Evolutionary conservation across 64 coral and sea anemone genomes (phyloP).

Genomic region (Pachyseris speciosa): DNA sequence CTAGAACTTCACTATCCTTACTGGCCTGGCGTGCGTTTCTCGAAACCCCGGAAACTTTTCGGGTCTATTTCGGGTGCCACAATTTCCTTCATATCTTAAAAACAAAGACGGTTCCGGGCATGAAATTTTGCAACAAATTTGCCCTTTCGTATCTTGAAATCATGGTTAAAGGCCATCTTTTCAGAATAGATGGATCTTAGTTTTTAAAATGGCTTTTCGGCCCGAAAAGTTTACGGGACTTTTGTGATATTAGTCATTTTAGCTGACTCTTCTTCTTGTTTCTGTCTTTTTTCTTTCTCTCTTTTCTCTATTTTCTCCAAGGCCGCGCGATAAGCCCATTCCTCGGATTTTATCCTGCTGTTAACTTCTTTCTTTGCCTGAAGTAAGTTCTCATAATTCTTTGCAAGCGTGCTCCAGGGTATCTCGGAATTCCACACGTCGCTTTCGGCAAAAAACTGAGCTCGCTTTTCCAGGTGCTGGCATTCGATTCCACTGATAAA

Average conservation of each 20-base stretch:
- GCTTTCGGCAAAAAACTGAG: neutral
- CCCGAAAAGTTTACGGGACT: no score
- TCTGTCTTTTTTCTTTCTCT: neutral
- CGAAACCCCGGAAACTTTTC: no score
- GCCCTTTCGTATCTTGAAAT: no score
- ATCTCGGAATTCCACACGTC: neutral
- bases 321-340: slow-evolving; percentile 9
- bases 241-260: neutral
- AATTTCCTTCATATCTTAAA: no score
- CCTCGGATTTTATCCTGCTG: neutral
- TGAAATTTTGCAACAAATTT: no score
- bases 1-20: no score
- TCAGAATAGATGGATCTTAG: no score
- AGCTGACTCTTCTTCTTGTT: neutral
- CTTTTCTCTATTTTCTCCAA: neutral
- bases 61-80: no score
- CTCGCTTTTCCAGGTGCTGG: neutral
- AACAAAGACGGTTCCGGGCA: no score
- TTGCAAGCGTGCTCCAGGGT: neutral
- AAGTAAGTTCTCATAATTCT: neutral
- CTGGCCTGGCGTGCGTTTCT: no score
- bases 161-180: no score
- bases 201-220: no score
- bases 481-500: slow-evolving; percentile 7
- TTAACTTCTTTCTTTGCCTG: neutral